Evolutionary conservation across 2,113 vertebrate species (phyloP).

Genomic region (Oryzias curvinotus): DNA sequence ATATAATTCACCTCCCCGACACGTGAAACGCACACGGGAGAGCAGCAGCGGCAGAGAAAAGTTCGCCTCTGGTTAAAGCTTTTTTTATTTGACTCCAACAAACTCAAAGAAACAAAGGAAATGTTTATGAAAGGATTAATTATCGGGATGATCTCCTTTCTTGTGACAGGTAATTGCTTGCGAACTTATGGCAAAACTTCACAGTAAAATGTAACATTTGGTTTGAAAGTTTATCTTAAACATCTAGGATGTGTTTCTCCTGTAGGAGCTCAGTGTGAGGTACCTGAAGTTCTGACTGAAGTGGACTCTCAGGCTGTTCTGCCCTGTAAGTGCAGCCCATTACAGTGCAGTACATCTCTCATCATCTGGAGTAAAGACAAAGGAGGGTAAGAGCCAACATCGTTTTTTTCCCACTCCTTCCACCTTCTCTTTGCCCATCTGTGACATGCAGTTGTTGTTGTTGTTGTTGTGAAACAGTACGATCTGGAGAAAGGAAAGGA

Average conservation of each 20-base stretch:
- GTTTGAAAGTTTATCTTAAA: not conserved
- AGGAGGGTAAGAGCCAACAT: conserved; percentile 43
- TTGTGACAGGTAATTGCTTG: conserved; percentile 50
- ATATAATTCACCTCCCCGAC: conserved; percentile 25
- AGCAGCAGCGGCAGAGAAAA: not conserved
- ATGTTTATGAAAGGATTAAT: conserved; percentile 32
- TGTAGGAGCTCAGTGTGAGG: conserved; percentile 36
- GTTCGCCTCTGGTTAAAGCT: fast-evolving
- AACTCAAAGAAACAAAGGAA: not conserved
- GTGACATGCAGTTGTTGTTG: conserved; percentile 10
- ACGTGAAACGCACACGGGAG: conserved; percentile 10
- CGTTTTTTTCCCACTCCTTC: not conserved
- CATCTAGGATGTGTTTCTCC: not conserved
- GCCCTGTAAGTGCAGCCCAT: conserved; percentile 45
- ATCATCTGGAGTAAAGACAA: conserved; percentile 59
- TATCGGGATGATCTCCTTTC: conserved; percentile 18
- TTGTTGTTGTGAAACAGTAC: conserved; percentile 53
- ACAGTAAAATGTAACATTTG: not conserved
- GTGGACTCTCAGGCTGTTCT: conserved; percentile 62
- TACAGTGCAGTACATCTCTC: fast-evolving
- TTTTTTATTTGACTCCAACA: not conserved
- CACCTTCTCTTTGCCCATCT: not conserved
- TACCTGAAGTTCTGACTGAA: conserved; percentile 58
- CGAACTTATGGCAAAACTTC: not conserved
- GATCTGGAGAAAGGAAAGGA: conserved; percentile 67